Evolutionary conservation across 92 coral and sea anemone species (phyloP).

Genomic region (Phenganax subtilis): DNA sequence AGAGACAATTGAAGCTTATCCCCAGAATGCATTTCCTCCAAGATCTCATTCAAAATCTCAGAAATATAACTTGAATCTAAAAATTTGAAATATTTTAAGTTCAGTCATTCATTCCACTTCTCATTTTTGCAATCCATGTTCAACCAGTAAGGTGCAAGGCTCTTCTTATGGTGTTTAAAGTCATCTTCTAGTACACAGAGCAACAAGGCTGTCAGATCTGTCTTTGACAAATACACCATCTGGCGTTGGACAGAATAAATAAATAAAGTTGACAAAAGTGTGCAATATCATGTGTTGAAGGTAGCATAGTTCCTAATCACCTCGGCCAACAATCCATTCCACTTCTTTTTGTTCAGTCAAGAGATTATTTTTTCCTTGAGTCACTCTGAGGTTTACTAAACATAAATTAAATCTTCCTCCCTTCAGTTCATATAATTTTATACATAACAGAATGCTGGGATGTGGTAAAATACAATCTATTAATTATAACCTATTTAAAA

Average conservation of each 20-base stretch:
- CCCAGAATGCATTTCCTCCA: constrained; percentile 61
- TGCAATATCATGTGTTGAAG: neutral
- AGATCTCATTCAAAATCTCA: constrained; percentile 57
- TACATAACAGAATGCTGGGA: too few species aligned
- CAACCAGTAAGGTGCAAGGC: too few species aligned
- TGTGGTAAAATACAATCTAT: too few species aligned
- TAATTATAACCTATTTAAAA: too few species aligned
- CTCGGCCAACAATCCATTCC: constrained; percentile 29
- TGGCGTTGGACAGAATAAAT: neutral
- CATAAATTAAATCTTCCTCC: neutral
- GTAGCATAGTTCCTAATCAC: neutral
- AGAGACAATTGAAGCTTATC: constrained; percentile 45
- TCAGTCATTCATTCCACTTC: too few species aligned
- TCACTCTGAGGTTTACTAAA: constrained; percentile 21
- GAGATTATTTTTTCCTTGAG: constrained; percentile 7
- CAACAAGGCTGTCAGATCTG: too few species aligned
- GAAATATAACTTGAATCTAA: constrained; percentile 61
- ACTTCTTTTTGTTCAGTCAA: constrained; percentile 16
- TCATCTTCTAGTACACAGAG: too few species aligned
- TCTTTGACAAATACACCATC: neutral
- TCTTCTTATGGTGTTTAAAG: too few species aligned
- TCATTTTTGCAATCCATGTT: too few species aligned
- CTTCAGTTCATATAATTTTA: too few species aligned
- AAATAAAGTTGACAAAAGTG: neutral
- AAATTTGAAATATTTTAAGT: neutral